Conservation (phyloP, 1,140 invertebrate species). For the Pseudomyrmex gracilis region DNA sequence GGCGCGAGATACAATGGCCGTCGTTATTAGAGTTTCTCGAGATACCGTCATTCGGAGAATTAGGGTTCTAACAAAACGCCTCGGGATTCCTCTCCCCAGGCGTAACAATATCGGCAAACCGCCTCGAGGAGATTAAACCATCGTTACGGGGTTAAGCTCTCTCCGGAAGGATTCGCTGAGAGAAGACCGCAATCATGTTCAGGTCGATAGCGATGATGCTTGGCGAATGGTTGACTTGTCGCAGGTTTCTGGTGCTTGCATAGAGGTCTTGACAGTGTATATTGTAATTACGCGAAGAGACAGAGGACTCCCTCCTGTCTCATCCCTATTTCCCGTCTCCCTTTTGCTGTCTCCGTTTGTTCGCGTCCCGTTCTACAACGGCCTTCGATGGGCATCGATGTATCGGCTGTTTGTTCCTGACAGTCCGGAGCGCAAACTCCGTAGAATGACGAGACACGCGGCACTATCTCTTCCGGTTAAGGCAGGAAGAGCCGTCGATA, state of each 20-base stretch:
- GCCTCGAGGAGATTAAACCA: slow-evolving; percentile 77
- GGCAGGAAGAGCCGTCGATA: not conserved
- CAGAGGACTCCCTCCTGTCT: slow-evolving; percentile 49
- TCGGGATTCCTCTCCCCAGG: slow-evolving; percentile 8
- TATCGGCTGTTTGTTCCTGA: slow-evolving; percentile 44
- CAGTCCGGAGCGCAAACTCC: slow-evolving; percentile 42
- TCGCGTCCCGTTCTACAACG: slow-evolving; percentile 4
- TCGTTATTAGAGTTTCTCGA: slow-evolving; percentile 43
- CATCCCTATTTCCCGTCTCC: slow-evolving; percentile 22
- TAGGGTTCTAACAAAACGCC: slow-evolving; percentile 2
- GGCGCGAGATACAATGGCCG: slow-evolving; percentile 6
- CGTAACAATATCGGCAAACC: slow-evolving; percentile 53
- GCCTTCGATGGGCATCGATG: slow-evolving; percentile 46
- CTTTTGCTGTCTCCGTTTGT: slow-evolving; percentile 4
- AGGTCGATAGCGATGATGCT: slow-evolving; percentile 50
- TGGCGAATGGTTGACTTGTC: slow-evolving; percentile 68
- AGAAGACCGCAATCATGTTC: slow-evolving; percentile 27
- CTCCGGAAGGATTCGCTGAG: slow-evolving; percentile 25
- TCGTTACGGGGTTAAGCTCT: slow-evolving; percentile 70
- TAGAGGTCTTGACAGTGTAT: slow-evolving; percentile 69
- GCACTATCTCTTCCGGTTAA: slow-evolving; percentile 29
- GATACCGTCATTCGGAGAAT: slow-evolving; percentile 16
- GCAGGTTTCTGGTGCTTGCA: slow-evolving; percentile 59
- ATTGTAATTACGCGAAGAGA: slow-evolving; percentile 77
- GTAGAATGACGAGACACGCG: slow-evolving; percentile 39